Evolutionary conservation across 2,797 vertebrate genomes (phyloP).

Genomic region (Naso thynnoides): DNA sequence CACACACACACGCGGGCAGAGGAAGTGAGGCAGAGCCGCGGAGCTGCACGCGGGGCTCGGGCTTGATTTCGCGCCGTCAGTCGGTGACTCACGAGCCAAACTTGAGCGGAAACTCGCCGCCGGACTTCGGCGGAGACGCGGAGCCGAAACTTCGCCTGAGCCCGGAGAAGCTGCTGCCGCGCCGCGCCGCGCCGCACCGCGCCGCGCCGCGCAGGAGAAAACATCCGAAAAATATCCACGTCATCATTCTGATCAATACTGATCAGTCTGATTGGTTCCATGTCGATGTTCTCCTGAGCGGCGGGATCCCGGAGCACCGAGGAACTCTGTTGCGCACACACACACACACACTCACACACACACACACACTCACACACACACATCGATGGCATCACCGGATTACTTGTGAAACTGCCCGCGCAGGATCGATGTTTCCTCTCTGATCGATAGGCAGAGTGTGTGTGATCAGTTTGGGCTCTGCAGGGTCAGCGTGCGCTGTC

Average conservation of each 20-base stretch:
- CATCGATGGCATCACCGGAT: conserved; percentile 33
- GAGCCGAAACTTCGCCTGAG: background rate
- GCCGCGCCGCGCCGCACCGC: no score
- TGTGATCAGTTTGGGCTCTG: conserved; percentile 55
- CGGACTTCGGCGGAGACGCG: no score
- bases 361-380: background rate
- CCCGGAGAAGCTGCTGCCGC: background rate
- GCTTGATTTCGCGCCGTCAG: conserved; percentile 7
- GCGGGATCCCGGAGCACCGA: conserved; percentile 19
- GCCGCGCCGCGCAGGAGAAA: background rate
- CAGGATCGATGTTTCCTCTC: conserved; percentile 37
- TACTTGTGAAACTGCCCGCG: conserved; percentile 53
- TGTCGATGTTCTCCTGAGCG: conserved; percentile 2
- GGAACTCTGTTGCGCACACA: conserved; percentile 9
- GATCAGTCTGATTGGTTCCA: conserved; percentile 45
- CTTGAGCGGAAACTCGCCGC: conserved; percentile 8
- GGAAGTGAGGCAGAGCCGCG: background rate
- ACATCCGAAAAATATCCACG: background rate
- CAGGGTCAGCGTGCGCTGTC: conserved; percentile 51
- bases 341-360: background rate
- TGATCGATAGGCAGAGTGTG: conserved; percentile 56
- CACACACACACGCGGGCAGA: background rate
- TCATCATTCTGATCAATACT: background rate
- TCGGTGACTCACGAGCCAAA: background rate
- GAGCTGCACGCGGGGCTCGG: background rate